phyloP scores from a whole-genome alignment of 30 jellyfish, hydroid and myxozoan species.

The Aurelia aurita region DNA sequence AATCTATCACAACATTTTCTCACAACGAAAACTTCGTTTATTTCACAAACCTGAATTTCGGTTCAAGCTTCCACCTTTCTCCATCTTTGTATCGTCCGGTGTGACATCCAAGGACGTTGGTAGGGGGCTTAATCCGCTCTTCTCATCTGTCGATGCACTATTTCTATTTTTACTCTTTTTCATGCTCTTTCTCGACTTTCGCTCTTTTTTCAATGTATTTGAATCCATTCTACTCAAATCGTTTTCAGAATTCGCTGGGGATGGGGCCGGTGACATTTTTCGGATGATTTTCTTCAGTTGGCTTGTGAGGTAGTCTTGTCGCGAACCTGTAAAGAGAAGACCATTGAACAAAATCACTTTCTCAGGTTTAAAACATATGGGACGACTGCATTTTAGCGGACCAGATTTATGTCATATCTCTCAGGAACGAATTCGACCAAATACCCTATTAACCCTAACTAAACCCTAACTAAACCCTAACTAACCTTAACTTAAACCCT shows the following conservation, averaged over 20 bases:
- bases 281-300: slow-evolving; percentile 54
- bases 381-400: too few relatives aligned
- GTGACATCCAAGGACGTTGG: slow-evolving; percentile 71
- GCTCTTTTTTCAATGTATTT: slow-evolving; percentile 26
- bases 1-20: too few relatives aligned
- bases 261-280: slow-evolving; percentile 94
- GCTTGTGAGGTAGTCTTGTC: slow-evolving; percentile 62
- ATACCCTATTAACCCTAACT: too few relatives aligned
- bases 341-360: background rate
- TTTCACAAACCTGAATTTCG: slow-evolving; percentile 30
- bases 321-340: slow-evolving; percentile 27
- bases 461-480: too few relatives aligned
- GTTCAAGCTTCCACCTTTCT: slow-evolving; percentile 34
- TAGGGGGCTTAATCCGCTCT: slow-evolving; percentile 51
- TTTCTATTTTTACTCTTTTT: slow-evolving; percentile 58
- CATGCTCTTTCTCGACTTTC: slow-evolving; percentile 26
- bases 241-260: slow-evolving; percentile 93
- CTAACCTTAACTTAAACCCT: too few relatives aligned
- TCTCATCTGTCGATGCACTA: slow-evolving; percentile 49
- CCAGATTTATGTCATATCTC: too few relatives aligned
- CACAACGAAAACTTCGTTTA: too few relatives aligned
- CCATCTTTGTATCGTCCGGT: slow-evolving; percentile 18
- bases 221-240: slow-evolving; percentile 75
- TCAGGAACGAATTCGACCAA: too few relatives aligned
- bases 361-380: too few relatives aligned